These are phyloP conservation scores for Prionailurus bengalensis DNA, from an alignment of 2,113 vertebrate genomes.

Conservation along the genomic window DNA sequence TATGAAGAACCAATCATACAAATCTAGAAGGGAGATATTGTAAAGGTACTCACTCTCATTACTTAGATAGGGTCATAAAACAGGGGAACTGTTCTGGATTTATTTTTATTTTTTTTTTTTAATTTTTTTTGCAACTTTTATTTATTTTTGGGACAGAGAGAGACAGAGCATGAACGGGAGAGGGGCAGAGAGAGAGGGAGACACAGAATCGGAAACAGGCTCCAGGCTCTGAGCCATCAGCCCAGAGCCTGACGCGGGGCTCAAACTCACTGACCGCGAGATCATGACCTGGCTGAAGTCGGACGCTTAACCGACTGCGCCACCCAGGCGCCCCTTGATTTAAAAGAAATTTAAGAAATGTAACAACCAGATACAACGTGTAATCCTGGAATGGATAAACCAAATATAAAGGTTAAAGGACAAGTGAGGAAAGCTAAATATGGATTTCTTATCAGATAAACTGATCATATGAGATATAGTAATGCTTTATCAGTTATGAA, in stretches of 20 bases:
- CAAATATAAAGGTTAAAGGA: not conserved
- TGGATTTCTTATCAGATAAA: not conserved
- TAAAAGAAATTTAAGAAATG: not conserved
- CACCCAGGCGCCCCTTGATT: not conserved
- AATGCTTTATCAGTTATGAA: not conserved
- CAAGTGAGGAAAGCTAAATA: not conserved
- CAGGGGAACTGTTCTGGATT: not conserved
- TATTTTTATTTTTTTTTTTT: too few relatives aligned
- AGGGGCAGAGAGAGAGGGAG: too few relatives aligned
- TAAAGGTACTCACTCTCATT: not conserved
- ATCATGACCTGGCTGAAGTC: too few relatives aligned
- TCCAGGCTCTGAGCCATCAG: too few relatives aligned
- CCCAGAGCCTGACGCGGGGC: too few relatives aligned
- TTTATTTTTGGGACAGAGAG: too few relatives aligned
- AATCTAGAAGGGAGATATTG: not conserved
- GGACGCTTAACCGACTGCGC: too few relatives aligned
- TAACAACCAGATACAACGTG: constrained; percentile 4
- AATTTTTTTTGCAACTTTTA: too few relatives aligned
- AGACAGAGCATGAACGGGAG: too few relatives aligned
- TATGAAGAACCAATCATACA: not conserved
- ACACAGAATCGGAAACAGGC: too few relatives aligned
- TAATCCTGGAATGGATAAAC: not conserved
- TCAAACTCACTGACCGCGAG: too few relatives aligned
- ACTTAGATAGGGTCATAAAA: not conserved
- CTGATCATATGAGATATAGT: not conserved